These are phyloP conservation scores for Perdita meconis DNA, from an alignment of 2,888 invertebrate species.

Conservation along the genomic window DNA sequence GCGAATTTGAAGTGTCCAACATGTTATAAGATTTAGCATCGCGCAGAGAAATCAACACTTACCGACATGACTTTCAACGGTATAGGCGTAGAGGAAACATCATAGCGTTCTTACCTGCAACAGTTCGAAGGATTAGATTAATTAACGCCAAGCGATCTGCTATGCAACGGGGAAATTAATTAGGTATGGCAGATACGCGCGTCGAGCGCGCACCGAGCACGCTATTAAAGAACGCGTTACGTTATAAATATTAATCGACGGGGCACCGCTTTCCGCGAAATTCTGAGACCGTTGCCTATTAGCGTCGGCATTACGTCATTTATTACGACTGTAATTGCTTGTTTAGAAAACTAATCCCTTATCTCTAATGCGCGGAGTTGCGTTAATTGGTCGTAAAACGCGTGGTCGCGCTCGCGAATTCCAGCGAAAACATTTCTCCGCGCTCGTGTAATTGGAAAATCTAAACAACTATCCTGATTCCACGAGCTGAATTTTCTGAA, in stretches of 20 bases:
- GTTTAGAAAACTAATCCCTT: constrained; percentile 34
- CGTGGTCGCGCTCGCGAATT: background rate
- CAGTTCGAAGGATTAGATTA: constrained; percentile 66
- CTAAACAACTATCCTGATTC: constrained; percentile 1
- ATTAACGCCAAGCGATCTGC: constrained; percentile 55
- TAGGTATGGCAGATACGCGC: constrained; percentile 51
- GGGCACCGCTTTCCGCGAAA: constrained; percentile 52
- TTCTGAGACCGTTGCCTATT: constrained; percentile 54
- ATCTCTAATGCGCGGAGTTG: constrained; percentile 5
- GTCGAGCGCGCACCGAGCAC: constrained; percentile 37
- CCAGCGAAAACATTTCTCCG: constrained; percentile 2
- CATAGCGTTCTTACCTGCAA: constrained; percentile 78
- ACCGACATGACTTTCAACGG: constrained; percentile 42
- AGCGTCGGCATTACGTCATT: constrained; percentile 31
- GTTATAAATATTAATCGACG: constrained; percentile 74
- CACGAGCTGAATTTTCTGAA: background rate
- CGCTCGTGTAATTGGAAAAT: constrained; percentile 24
- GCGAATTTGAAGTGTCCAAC: constrained; percentile 11
- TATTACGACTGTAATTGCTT: constrained; percentile 44
- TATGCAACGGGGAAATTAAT: constrained; percentile 66
- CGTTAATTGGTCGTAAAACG: constrained; percentile 48
- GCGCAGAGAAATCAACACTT: constrained; percentile 41
- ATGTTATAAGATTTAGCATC: constrained; percentile 4
- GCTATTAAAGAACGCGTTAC: constrained; percentile 63
- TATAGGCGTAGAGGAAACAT: constrained; percentile 42